Percentiles rank a stretch among this genome's conserved stretches.
Conservation (phyloP, 2,888 invertebrate species). For the Liodrosophila aerea region DNA sequence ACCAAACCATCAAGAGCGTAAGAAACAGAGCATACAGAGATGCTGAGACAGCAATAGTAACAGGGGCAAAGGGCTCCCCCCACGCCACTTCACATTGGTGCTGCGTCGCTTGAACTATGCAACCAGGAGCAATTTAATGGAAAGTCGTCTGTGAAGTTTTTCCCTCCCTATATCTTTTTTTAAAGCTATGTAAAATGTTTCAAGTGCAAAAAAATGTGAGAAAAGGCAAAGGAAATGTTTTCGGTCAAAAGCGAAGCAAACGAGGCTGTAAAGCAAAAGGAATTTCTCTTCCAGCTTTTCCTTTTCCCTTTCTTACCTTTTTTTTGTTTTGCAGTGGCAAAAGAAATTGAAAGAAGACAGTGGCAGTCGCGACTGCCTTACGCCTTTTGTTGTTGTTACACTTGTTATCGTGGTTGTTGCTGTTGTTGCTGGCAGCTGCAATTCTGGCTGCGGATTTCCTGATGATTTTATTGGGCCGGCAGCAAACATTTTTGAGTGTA, state of each 20-base stretch:
- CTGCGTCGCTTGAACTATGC: slow-evolving; percentile 40
- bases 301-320: no score
- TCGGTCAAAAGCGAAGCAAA: slow-evolving; percentile 12
- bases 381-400: slow-evolving; percentile 19
- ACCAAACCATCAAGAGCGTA: no score
- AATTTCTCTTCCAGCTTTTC: slow-evolving; percentile 37
- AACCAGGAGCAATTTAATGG: slow-evolving; percentile 63
- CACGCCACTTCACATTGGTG: no score
- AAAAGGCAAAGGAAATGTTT: slow-evolving; percentile 18
- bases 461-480: slow-evolving; percentile 77
- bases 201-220: slow-evolving; percentile 52
- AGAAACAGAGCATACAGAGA: not conserved
- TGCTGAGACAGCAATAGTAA: not conserved
- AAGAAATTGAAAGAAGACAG: slow-evolving; percentile 66
- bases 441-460: slow-evolving; percentile 74
- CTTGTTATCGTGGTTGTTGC: slow-evolving; percentile 8
- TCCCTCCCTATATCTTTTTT: slow-evolving; percentile 25
- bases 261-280: slow-evolving; percentile 48
- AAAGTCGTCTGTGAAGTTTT: slow-evolving; percentile 61
- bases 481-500: slow-evolving; percentile 78
- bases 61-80: not conserved
- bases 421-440: slow-evolving; percentile 54
- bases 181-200: slow-evolving; percentile 62
- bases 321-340: slow-evolving; percentile 36
- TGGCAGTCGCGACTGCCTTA: slow-evolving; percentile 37